A percentile compares a stretch with the other conserved stretches of the same genome.
Conservation (phyloP, 2,888 invertebrate species). For the Tuta absoluta region DNA sequence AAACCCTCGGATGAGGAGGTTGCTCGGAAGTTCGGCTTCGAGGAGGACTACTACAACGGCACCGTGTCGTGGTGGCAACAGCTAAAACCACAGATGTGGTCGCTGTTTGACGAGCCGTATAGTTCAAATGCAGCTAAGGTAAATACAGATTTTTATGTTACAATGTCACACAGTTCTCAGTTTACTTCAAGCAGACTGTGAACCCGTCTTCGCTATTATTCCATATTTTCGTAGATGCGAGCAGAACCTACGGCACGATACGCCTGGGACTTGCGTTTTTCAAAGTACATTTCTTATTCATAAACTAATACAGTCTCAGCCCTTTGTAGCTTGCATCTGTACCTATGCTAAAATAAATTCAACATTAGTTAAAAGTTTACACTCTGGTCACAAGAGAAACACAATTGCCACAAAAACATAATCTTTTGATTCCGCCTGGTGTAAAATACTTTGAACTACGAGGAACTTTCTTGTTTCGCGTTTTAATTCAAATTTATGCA, state of each 20-base stretch:
- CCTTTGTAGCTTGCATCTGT: neutral
- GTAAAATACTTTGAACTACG: conserved; percentile 47
- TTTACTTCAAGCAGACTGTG: too few species aligned
- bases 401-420: conserved; percentile 39
- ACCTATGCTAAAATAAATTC: neutral
- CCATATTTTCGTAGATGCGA: too few species aligned
- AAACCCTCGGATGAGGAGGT: conserved; percentile 99
- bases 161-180: too few species aligned
- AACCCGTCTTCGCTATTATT: too few species aligned
- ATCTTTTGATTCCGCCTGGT: conserved; percentile 52
- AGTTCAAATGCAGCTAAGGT: conserved; percentile 99
- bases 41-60: conserved; percentile 95
- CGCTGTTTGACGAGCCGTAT: conserved; percentile 99
- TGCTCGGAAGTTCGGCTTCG: conserved; percentile 98
- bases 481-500: conserved; percentile 65
- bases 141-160: conserved; percentile 4
- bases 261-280: too few species aligned
- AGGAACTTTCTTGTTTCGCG: conserved; percentile 35
- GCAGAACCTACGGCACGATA: too few species aligned
- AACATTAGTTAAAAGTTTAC: neutral
- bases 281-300: too few species aligned
- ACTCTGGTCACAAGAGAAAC: neutral
- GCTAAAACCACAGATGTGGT: conserved; percentile 98
- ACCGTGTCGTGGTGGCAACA: conserved; percentile 98
- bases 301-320: too few species aligned